These are phyloP conservation scores for Pteropus alecto DNA, from an alignment of 2,113 vertebrate genomes.

Conservation along the genomic window DNA sequence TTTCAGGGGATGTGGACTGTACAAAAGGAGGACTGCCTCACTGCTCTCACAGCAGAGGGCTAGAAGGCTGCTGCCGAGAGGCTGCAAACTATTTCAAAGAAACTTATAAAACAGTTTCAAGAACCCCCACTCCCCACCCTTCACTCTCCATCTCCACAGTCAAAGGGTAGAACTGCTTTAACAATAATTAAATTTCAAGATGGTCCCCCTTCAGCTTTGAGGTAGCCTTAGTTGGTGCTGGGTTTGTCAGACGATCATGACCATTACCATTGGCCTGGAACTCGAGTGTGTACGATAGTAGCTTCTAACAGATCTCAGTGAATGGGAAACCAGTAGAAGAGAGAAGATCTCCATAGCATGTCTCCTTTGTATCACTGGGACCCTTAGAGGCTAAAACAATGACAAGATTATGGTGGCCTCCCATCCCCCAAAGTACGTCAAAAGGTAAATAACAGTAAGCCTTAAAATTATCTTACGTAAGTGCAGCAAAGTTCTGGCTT, in stretches of 20 bases:
- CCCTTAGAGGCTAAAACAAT: background rate
- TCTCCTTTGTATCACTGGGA: background rate
- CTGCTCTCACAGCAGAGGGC: background rate
- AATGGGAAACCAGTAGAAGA: background rate
- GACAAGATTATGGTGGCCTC: background rate
- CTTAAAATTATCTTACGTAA: background rate
- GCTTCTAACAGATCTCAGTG: background rate
- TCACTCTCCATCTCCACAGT: background rate
- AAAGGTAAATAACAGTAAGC: background rate
- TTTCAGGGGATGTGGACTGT: background rate
- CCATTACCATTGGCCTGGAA: background rate
- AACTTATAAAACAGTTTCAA: background rate
- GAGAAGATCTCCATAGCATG: background rate
- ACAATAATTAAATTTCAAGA: background rate
- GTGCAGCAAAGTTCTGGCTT: background rate
- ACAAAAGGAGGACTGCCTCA: background rate
- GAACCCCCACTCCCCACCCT: too few relatives aligned
- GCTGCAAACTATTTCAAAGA: background rate
- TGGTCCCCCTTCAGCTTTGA: background rate
- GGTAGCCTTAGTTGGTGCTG: background rate
- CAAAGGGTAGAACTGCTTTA: background rate
- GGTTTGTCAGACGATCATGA: background rate
- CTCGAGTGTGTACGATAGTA: background rate
- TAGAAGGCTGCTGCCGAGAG: background rate
- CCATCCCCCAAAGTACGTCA: background rate